Percentiles rank a stretch among this genome's conserved stretches.
Conservation (phyloP, 2,888 invertebrate genomes). For the Argyra leucocephala region DNA sequence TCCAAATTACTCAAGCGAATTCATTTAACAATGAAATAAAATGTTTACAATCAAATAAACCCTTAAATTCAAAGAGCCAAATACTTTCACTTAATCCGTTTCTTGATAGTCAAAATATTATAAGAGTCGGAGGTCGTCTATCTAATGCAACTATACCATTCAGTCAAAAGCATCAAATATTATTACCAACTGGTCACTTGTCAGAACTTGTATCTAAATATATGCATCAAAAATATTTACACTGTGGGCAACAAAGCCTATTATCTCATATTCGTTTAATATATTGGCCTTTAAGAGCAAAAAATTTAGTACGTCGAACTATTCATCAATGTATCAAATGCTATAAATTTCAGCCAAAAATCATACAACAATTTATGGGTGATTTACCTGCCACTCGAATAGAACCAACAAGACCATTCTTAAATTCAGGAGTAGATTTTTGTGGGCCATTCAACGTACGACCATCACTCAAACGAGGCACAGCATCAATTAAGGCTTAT, state of each 20-base stretch:
- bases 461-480: slow-evolving; percentile 13
- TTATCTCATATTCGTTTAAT: slow-evolving; percentile 19
- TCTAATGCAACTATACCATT: not conserved
- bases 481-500: slow-evolving; percentile 19
- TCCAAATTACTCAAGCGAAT: not conserved
- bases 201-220: slow-evolving; percentile 11
- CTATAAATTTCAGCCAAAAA: slow-evolving; percentile 18
- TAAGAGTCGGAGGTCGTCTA: slow-evolving; percentile 19
- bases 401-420: slow-evolving; percentile 17
- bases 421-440: slow-evolving; percentile 19
- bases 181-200: slow-evolving; percentile 11
- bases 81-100: slow-evolving; percentile 12
- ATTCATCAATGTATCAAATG: slow-evolving; percentile 22
- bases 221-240: slow-evolving; percentile 11
- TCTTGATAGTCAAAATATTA: slow-evolving; percentile 14
- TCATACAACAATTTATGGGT: slow-evolving; percentile 24
- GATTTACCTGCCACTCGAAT: slow-evolving; percentile 15
- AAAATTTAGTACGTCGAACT: slow-evolving; percentile 19
- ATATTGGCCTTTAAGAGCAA: slow-evolving; percentile 26
- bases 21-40: not conserved
- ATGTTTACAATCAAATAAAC: not conserved
- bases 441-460: slow-evolving; percentile 19
- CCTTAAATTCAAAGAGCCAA: not conserved
- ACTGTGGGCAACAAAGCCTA: slow-evolving; percentile 19
- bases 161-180: not conserved